Percentiles rank a stretch among this genome's conserved stretches.
Conservation (phyloP, 2,888 invertebrate species). For the Epirrhoe alternata region DNA sequence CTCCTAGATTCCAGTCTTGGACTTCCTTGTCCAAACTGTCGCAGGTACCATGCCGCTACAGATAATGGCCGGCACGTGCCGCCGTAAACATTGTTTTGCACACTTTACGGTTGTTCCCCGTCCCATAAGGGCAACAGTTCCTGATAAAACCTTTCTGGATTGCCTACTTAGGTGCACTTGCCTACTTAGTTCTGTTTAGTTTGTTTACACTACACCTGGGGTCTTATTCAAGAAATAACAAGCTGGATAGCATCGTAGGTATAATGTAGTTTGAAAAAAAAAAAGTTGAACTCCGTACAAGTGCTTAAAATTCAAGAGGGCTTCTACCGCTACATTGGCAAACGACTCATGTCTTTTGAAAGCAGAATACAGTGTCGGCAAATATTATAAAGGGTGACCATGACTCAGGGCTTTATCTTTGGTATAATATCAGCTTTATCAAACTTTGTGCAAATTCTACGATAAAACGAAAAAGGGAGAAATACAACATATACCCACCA, state of each 20-base stretch:
- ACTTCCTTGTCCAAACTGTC: constrained; percentile 34
- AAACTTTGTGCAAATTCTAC: not conserved
- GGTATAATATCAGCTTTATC: not conserved
- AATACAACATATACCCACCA: too few species aligned
- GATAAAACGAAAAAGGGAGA: too few species aligned
- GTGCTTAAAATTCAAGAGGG: constrained; percentile 51
- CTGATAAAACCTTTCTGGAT: constrained; percentile 35
- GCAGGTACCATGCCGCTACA: constrained; percentile 34
- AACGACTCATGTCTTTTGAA: constrained; percentile 56
- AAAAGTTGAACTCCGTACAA: not conserved
- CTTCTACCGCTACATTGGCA: constrained; percentile 51
- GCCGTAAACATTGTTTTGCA: constrained; percentile 41
- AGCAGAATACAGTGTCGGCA: constrained; percentile 53
- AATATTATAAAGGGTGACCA: constrained; percentile 52
- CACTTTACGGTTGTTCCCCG: constrained; percentile 37
- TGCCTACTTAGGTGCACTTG: constrained; percentile 15
- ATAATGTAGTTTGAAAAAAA: too few species aligned
- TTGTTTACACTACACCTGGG: constrained; percentile 4
- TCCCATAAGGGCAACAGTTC: constrained; percentile 35
- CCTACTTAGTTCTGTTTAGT: constrained; percentile 16
- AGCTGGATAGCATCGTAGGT: not conserved
- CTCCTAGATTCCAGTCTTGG: constrained; percentile 10
- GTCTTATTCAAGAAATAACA: not conserved
- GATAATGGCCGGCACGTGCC: constrained; percentile 41
- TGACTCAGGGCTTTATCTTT: constrained; percentile 10